Evolutionary conservation across 2,888 invertebrate species (phyloP), one percentile per base, ranked within the genome.

Genomic region (Eristalis arbustorum): DNA sequence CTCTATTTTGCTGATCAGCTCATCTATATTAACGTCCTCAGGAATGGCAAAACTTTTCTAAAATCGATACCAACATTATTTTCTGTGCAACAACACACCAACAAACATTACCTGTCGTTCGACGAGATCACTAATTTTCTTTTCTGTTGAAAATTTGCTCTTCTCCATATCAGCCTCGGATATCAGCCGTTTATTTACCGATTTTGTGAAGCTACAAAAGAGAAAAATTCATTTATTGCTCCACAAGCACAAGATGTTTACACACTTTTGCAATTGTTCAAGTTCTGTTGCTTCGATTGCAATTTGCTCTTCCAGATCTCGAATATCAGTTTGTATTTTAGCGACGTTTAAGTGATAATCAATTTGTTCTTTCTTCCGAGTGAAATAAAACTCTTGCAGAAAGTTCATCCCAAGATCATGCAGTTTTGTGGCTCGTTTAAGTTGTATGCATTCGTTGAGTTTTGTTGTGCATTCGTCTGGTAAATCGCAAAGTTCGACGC

Each of bases 401-500:
- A 89, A 90, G 23, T 90, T 89, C 11, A 88, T 64, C 11, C 88
- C 80, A 0, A 92, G 78, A 22, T 91, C 90, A 6, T 90, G 90
- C 14, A 92, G 63, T 69, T 91, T 89, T 0, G 90, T 90, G 6
- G 89, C 80, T 5, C 73, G 75, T 68, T 92, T 91, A 0, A 91
- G 31, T 18, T 90, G 89, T 6, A 90, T 90, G 40, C 90, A 90
- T 71, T 91, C 90, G 28, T 90, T 90, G 11, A 92, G 84, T 56
- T 91, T 81, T 2, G 85, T 73, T 18, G 88, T 59, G 13, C 91
- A 88, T 66, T 91, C 90, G 67, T 91, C 91, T 0, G 91, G 91
- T 42, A 92, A 84, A 82, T 92, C 91, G 56, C 89, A 89, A 1
- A 92, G 76, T 62, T 92, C 91, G 4, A 91, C 77, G 2, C 90